Percentiles rank a stretch among this genome's conserved stretches.
Evolutionary conservation across 2,113 vertebrate genomes (phyloP).

Genomic region (Donacobius atricapilla): DNA sequence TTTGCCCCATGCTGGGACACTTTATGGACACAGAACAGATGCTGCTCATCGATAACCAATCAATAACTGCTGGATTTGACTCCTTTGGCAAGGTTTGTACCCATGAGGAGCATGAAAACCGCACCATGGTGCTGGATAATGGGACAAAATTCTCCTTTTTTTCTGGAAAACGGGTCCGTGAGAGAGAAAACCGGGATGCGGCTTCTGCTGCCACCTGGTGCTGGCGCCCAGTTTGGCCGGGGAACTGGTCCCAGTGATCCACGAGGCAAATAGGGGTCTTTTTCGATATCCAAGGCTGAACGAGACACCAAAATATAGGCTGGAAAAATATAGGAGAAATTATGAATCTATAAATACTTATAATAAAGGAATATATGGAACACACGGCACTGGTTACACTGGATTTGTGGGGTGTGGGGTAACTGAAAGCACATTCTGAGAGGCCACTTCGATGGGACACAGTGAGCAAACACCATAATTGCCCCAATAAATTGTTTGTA

Average conservation of each 20-base stretch:
- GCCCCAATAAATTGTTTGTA: not conserved
- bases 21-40: rapidly evolving
- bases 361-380: not conserved
- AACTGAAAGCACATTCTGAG: rapidly evolving
- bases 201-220: conserved; percentile 33
- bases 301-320: not conserved
- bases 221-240: not conserved
- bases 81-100: not conserved
- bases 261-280: not conserved
- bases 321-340: not conserved
- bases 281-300: not conserved
- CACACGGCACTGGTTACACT: not conserved
- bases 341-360: rapidly evolving
- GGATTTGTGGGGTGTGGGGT: not conserved
- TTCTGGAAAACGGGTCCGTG: rapidly evolving
- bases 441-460: not conserved
- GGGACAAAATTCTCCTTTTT: not conserved
- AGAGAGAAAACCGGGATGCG: not conserved
- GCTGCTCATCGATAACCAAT: not conserved
- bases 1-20: rapidly evolving
- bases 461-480: not conserved
- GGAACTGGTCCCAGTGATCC: not conserved
- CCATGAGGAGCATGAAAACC: not conserved
- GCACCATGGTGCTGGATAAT: rapidly evolving
- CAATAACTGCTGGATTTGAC: not conserved